Percentiles rank a stretch among this genome's conserved stretches.
These are phyloP conservation scores for Aphelinus certus DNA, from an alignment of 1,140 invertebrate genomes.

Conservation along the genomic window DNA sequence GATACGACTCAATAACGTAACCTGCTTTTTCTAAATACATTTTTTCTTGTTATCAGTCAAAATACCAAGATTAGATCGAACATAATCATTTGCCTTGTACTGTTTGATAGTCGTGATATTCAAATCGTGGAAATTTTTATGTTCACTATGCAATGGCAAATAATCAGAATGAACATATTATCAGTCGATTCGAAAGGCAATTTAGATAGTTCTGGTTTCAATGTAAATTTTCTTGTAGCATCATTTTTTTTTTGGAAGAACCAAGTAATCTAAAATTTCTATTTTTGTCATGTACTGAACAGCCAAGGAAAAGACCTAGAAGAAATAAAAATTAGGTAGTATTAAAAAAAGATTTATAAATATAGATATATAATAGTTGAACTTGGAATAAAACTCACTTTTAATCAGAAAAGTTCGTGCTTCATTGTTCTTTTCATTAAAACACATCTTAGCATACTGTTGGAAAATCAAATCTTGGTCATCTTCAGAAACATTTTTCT, in stretches of 20 bases:
- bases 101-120: no score
- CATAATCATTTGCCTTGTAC: no score
- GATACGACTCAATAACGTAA: no score
- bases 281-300: slow-evolving; percentile 3
- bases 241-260: not conserved
- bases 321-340: not conserved
- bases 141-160: no score
- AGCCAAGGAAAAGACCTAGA: not conserved
- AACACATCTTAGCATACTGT: not conserved
- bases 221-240: not conserved
- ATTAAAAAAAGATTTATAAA: not conserved
- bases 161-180: no score
- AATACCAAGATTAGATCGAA: no score
- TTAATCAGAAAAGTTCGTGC: not conserved
- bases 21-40: not conserved
- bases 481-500: not conserved
- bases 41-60: no score
- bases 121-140: no score
- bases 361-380: no score
- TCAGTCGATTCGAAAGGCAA: no score
- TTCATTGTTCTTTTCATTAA: not conserved
- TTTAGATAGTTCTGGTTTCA: not conserved
- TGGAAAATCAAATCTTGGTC: not conserved
- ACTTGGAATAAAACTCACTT: no score
- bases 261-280: slow-evolving; percentile 8